Conservation (phyloP, 2,797 vertebrate genomes). For the Sebastes taczanowskii region DNA sequence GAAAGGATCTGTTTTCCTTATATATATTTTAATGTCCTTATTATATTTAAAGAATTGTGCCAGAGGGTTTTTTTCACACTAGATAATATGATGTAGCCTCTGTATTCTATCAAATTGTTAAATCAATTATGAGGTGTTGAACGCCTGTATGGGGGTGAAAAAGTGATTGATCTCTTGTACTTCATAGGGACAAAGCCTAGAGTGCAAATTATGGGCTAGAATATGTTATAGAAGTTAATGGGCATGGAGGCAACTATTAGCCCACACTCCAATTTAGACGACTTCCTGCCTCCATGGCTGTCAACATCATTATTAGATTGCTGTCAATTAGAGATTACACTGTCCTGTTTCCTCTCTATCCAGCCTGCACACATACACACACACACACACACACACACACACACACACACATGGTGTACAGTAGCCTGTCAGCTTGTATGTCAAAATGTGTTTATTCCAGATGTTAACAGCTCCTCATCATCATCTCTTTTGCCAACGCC, state of each 20-base stretch:
- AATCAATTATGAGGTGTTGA: not conserved
- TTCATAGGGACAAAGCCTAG: not conserved
- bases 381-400: not conserved
- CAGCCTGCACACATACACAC: not conserved
- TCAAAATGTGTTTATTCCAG: not conserved
- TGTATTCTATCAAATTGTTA: not conserved
- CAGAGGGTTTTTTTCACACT: not conserved
- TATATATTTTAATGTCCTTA: not conserved
- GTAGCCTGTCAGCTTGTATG: not conserved
- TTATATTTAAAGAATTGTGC: not conserved
- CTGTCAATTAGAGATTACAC: constrained; percentile 64
- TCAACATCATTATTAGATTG: constrained; percentile 77
- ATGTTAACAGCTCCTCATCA: constrained; percentile 39
- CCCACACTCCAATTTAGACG: constrained; percentile 63
- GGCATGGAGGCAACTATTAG: constrained; percentile 64
- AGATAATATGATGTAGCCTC: not conserved
- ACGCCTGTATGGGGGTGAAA: not conserved
- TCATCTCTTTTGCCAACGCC: constrained; percentile 73
- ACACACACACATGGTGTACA: not conserved
- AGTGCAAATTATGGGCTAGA: constrained; percentile 21
- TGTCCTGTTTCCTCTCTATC: constrained; percentile 38
- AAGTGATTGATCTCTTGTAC: constrained; percentile 19
- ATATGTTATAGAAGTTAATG: constrained; percentile 56
- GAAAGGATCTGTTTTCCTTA: not conserved
- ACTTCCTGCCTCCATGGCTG: constrained; percentile 71